Evolutionary conservation across 2,888 invertebrate genomes (phyloP), one percentile per base, ranked within the genome.

Genomic region (Ormyrus pomaceus): DNA sequence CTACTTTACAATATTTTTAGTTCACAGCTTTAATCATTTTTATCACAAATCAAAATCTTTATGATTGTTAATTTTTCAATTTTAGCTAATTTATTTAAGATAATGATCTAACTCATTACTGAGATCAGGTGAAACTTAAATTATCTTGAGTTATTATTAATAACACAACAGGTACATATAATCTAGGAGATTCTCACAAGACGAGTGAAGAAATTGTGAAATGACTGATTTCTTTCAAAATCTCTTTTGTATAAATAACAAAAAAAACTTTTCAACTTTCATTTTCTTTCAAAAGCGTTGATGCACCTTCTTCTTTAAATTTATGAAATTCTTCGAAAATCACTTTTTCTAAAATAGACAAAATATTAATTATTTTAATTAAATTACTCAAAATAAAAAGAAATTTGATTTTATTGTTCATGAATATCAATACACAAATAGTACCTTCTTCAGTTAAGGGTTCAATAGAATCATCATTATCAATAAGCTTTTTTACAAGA

Each of bases 251-350:
- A 1, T 59, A n/a, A 72, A 53, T 9, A 8, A 45, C 10, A 45
- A 74, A 58, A 74, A 46, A 45, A 59, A 13, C 34, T n/a, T 58
- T 64, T 66, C 50, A 77, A 62, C 70, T 71, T 45, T 69, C 59
- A 34, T 34, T 34, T 56, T 81, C 69, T 55, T 76, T 53, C n/a
- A 77, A n/a, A 45, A 81, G 10, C 46, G 11, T 70, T 45, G 73
- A 61, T 19, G 68, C 70, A 61, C 69, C 78, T 69, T 77, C 77
- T 58, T 82, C 82, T 74, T 82, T 82, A 6, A 82, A 64, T 10
- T 73, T 79, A 9, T 70, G 65, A 77, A 55, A 79, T 6, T 82
- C 79, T 45, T 79, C 79, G 5, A 79, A 45, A 61, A 79, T 77
- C 10, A 77, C 0, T 73, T 79, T 79, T 70, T 73, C 82, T 82